Percentiles rank a stretch among this genome's conserved stretches.
Evolutionary conservation across 2,797 vertebrate genomes (phyloP).

Genomic region (Coregonus ussuriensis): DNA sequence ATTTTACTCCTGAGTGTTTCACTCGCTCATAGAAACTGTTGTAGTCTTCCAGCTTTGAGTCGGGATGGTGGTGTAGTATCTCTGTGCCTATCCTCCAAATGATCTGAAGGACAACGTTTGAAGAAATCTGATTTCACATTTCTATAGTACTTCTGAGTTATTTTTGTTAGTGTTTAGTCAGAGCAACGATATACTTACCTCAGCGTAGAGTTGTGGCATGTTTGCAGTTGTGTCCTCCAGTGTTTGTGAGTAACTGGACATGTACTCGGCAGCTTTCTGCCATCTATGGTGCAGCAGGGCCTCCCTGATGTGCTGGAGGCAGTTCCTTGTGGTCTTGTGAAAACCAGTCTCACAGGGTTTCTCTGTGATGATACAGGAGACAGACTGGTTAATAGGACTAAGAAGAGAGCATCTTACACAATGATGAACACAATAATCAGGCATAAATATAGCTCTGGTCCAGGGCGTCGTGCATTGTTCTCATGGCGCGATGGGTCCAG

Average conservation of each 20-base stretch:
- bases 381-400: not conserved
- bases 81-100: constrained; percentile 88
- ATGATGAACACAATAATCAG: not conserved
- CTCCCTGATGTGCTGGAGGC: constrained; percentile 79
- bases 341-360: constrained; percentile 65
- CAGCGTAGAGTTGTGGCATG: constrained; percentile 42
- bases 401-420: not conserved
- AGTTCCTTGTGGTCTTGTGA: constrained; percentile 68
- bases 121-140: not conserved
- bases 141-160: not conserved
- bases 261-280: constrained; percentile 82
- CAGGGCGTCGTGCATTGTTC: not conserved
- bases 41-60: constrained; percentile 77
- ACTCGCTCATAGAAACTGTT: constrained; percentile 84
- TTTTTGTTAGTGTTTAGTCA: not conserved
- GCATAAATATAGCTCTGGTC: not conserved
- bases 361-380: constrained; percentile 35
- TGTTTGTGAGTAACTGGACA: constrained; percentile 78
- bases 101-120: constrained; percentile 63
- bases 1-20: constrained; percentile 83
- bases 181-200: constrained; percentile 67
- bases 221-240: constrained; percentile 69
- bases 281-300: constrained; percentile 85
- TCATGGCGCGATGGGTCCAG: not conserved
- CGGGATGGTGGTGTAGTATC: constrained; percentile 85